Evolutionary conservation across 2,113 vertebrate species (phyloP), one percentile per base, ranked within the genome.

Genomic region (Eubucco bourcierii): DNA sequence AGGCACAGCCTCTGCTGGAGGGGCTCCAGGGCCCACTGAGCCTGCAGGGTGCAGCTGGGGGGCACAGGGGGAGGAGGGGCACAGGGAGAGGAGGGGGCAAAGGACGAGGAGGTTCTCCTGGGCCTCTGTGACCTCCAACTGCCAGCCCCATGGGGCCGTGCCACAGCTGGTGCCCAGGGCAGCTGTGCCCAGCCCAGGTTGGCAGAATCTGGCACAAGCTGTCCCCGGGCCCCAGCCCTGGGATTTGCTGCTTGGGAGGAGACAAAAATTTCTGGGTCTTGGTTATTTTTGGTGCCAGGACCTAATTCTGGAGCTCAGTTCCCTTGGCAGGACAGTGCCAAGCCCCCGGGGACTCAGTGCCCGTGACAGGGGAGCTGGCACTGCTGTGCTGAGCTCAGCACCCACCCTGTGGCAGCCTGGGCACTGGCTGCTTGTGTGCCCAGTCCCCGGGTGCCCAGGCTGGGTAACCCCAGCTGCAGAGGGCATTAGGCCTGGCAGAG

Each of bases 261-360:
- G 58, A 81, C 23, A 25, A 92, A 93, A 94, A 91, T 83, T 90
- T 84, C 81, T 93, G 95, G 91, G 83, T 94, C 89, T 95, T 88
- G 87, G 91, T 88, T 95, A 95, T 95, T 89, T 91, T 91, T 91
- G 78, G 93, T 71, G 74, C 88, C 1, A 5, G 73, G 90, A 91
- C 91, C 95, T 95, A 95, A 94, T 96, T 96, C 92, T 78, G 90
- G 85, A 95, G 89, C 81, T 91, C 25, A 28, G 50, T 81, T 81
- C 91, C 87, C 85, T 88, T 88, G 74, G 72, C 34, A 95, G 93
- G 89, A 74, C 92, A 94, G 4, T 87, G 3, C 75, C 82, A 85
- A 95, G 83, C 73, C 90, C 85, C 53, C 3, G 71, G 87, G 70
- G 8, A 65, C 50, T 68, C 23, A 17, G 79, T 28, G 61, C 1